Conservation (phyloP, 1,140 invertebrate genomes). For the Batillaria attramentaria region DNA sequence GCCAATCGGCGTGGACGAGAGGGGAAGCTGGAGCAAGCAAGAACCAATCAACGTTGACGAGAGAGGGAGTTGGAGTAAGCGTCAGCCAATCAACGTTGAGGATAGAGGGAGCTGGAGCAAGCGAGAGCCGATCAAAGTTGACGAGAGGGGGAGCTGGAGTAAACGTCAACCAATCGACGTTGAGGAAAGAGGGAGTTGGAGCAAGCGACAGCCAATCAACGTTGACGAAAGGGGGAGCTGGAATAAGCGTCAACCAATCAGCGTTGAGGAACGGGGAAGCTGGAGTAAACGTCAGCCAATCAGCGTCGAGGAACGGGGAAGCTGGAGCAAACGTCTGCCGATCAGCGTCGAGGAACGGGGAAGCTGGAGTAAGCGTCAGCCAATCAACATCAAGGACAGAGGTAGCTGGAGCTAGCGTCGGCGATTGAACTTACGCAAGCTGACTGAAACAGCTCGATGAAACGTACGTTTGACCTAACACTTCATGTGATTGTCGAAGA, state of each 20-base stretch:
- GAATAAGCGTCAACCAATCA: conserved; percentile 4
- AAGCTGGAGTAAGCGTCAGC: background rate
- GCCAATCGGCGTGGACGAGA: conserved; percentile 4
- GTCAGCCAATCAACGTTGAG: background rate
- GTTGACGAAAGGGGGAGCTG: background rate
- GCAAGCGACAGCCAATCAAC: conserved; percentile 9
- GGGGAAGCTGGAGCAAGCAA: background rate
- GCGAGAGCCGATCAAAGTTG: conserved; percentile 10
- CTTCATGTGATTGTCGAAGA: background rate
- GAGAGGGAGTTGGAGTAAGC: conserved; percentile 10
- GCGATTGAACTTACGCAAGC: background rate
- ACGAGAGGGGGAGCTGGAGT: conserved; percentile 16
- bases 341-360: background rate
- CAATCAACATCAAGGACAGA: background rate
- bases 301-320: conserved; percentile 10
- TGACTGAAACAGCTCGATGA: background rate
- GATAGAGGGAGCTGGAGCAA: conserved; percentile 24
- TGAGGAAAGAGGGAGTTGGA: conserved; percentile 13
- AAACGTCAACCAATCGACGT: conserved; percentile 8
- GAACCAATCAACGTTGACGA: background rate
- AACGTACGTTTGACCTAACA: background rate
- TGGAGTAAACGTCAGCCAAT: background rate
- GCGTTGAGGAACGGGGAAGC: background rate
- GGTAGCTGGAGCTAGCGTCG: background rate
- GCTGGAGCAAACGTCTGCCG: conserved; percentile 6